Percentiles rank a stretch among this genome's conserved stretches.
Conservation (phyloP, 2,888 invertebrate species). For the Gastracanthus pulcherrimus region DNA sequence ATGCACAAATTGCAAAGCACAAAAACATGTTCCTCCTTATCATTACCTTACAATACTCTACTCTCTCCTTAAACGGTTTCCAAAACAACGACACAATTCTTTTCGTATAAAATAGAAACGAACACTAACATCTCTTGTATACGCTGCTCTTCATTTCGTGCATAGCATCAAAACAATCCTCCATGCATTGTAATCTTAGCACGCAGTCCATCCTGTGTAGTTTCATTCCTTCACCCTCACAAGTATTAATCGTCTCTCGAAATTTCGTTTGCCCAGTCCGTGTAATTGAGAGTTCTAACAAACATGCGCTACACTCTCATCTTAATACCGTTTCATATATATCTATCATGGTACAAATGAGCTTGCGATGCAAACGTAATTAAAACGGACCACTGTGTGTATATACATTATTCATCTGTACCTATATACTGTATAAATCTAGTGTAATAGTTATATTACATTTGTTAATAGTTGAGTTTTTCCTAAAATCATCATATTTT, state of each 20-base stretch:
- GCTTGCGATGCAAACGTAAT: constrained; percentile 4
- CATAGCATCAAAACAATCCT: not conserved
- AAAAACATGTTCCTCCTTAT: too few species aligned
- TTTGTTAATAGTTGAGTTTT: too few species aligned
- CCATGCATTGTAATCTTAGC: not conserved
- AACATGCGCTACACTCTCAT: not conserved
- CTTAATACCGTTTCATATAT: not conserved
- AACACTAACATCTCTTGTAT: too few species aligned
- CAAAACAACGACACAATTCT: too few species aligned
- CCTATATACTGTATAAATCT: not conserved
- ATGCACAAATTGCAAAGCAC: too few species aligned
- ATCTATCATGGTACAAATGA: not conserved
- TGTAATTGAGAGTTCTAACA: constrained; percentile 21
- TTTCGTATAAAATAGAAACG: too few species aligned
- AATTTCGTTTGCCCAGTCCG: constrained; percentile 14
- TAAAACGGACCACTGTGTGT: not conserved
- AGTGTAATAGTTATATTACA: too few species aligned
- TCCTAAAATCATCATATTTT: too few species aligned
- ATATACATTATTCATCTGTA: not conserved
- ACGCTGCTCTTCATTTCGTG: too few species aligned
- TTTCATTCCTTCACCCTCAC: not conserved
- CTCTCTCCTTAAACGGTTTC: too few species aligned
- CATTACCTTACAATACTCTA: too few species aligned
- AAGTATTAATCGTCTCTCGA: constrained; percentile 3
- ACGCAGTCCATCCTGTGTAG: not conserved